phyloP scores from a whole-genome alignment of 2,113 vertebrate species.

The Cynoglossus semilaevis region DNA sequence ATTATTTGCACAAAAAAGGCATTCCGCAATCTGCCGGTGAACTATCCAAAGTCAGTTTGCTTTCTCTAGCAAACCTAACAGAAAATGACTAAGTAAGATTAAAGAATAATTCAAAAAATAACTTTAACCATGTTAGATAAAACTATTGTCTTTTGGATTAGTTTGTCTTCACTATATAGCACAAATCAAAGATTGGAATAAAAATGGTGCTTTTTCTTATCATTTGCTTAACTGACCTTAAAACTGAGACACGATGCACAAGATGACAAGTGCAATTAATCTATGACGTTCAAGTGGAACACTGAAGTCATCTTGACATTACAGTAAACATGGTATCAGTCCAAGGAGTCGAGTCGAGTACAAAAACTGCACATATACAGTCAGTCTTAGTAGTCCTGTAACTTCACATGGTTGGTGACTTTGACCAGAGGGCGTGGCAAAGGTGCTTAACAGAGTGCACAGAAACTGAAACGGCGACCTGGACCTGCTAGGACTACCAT shows the following conservation, averaged over 20 bases:
- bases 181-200: too few relatives aligned
- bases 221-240: slow-evolving; percentile 29
- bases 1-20: too few relatives aligned
- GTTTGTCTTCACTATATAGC: too few relatives aligned
- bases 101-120: too few relatives aligned
- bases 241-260: slow-evolving; percentile 35
- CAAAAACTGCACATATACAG: slow-evolving; percentile 23
- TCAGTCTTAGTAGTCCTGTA: slow-evolving; percentile 19
- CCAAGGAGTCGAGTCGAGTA: slow-evolving; percentile 21
- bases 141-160: too few relatives aligned
- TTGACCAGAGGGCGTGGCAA: slow-evolving; percentile 70
- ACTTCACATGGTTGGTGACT: slow-evolving; percentile 46
- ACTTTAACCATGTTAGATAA: too few relatives aligned
- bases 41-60: too few relatives aligned
- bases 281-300: slow-evolving; percentile 10
- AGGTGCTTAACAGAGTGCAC: slow-evolving; percentile 49
- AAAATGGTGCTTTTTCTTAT: slow-evolving; percentile 22
- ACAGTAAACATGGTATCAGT: slow-evolving; percentile 30
- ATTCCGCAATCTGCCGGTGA: too few relatives aligned
- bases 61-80: too few relatives aligned
- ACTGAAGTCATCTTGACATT: slow-evolving; percentile 57
- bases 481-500: slow-evolving; percentile 20
- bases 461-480: slow-evolving; percentile 22
- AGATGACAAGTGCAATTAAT: slow-evolving; percentile 17
- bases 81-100: too few relatives aligned